Conservation (phyloP, 2,797 vertebrate species). For the Arremon brunneinucha region DNA sequence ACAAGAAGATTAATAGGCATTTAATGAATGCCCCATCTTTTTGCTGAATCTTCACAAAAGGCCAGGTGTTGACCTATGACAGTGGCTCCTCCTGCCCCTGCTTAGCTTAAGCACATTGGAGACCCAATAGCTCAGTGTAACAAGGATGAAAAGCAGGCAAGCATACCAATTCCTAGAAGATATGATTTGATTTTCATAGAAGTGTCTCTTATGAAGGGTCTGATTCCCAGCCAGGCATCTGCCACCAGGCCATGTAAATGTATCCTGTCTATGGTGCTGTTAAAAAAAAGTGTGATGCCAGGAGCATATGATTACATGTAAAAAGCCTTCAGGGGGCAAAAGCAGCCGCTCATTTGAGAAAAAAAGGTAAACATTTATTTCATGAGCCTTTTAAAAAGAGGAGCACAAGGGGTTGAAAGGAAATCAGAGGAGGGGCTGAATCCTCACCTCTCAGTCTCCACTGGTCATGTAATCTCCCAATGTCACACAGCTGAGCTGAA, state of each 20-base stretch:
- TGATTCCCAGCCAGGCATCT: neutral
- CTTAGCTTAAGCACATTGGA: neutral
- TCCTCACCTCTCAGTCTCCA: neutral
- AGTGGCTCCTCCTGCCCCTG: neutral
- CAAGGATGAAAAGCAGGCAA: neutral
- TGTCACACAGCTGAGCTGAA: neutral
- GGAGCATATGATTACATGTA: neutral
- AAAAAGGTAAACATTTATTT: neutral
- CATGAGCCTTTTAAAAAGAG: neutral
- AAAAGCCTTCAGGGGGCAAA: neutral
- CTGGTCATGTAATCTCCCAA: neutral
- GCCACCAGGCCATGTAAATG: neutral
- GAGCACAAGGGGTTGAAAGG: neutral
- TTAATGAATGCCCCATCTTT: constrained; percentile 2
- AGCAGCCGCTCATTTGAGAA: neutral
- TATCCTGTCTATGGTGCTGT: neutral
- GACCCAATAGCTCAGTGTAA: neutral
- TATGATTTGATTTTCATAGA: neutral
- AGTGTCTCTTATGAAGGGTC: neutral
- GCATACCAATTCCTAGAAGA: neutral
- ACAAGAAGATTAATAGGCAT: constrained; percentile 10
- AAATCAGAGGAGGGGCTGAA: neutral
- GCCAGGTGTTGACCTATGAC: neutral
- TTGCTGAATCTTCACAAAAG: neutral
- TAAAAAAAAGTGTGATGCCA: neutral